A percentile compares a stretch with the other conserved stretches of the same genome.
Evolutionary conservation across 2,113 vertebrate genomes (phyloP).

Genomic region (Dasyprocta punctata): DNA sequence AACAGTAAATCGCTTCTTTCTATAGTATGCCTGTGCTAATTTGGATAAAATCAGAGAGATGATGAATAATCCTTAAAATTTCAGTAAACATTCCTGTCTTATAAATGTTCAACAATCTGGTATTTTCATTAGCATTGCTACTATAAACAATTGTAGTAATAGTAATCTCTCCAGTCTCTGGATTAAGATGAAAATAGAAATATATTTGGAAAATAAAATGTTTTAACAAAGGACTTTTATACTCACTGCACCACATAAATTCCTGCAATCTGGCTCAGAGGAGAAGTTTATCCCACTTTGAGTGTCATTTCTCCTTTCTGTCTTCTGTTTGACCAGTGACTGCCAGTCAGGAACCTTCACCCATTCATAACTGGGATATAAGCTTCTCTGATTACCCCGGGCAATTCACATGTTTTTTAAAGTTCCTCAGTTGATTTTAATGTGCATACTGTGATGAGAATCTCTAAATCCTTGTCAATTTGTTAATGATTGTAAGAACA

Average conservation of each 20-base stretch:
- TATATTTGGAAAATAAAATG: constrained; percentile 25
- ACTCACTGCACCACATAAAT: background rate
- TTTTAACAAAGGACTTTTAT: constrained; percentile 1
- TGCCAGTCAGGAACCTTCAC: background rate
- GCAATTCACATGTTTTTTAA: background rate
- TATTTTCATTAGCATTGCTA: background rate
- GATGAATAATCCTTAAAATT: background rate
- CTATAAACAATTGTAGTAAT: background rate
- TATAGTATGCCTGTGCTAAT: background rate
- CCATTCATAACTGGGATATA: background rate
- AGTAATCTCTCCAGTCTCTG: background rate
- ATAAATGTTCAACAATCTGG: background rate
- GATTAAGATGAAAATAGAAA: constrained; percentile 5
- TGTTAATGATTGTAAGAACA: background rate
- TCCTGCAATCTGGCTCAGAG: background rate
- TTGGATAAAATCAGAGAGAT: background rate
- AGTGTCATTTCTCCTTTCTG: background rate
- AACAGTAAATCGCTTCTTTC: background rate
- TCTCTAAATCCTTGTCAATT: background rate
- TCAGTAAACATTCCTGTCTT: background rate
- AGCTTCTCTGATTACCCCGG: background rate
- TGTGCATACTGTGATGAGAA: background rate
- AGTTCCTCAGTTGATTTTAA: background rate
- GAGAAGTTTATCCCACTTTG: background rate
- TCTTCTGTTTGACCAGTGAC: background rate